Evolutionary conservation across 2,888 invertebrate genomes (phyloP).

Genomic region (Apamea monoglypha): DNA sequence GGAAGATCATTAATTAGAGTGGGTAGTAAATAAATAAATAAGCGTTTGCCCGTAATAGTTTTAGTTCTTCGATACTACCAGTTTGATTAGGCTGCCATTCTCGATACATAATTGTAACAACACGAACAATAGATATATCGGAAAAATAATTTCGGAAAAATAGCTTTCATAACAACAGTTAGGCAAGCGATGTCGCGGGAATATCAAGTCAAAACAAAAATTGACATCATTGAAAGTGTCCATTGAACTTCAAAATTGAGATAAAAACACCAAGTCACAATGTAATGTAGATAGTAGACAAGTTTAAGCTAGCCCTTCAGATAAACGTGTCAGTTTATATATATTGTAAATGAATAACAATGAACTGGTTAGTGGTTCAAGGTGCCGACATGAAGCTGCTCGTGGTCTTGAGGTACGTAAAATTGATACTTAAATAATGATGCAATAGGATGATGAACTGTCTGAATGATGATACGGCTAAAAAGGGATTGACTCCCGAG

Average conservation of each 20-base stretch:
- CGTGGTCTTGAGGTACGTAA: slow-evolving; percentile 37
- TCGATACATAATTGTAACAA: background rate
- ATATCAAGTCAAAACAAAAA: background rate
- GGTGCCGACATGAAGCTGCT: slow-evolving; percentile 38
- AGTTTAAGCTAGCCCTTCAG: slow-evolving; percentile 21
- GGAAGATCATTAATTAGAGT: too few species aligned
- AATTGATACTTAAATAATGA: background rate
- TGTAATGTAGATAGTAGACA: background rate
- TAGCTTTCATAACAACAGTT: too few species aligned
- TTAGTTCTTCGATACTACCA: too few species aligned
- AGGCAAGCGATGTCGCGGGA: background rate
- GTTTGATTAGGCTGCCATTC: too few species aligned
- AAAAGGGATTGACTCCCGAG: too few species aligned
- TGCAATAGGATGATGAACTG: background rate
- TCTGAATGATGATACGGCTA: too few species aligned
- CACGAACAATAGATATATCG: background rate
- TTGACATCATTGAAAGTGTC: background rate
- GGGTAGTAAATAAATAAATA: too few species aligned
- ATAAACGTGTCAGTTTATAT: slow-evolving; percentile 22
- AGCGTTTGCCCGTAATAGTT: too few species aligned
- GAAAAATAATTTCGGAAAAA: too few species aligned
- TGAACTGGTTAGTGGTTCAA: slow-evolving; percentile 2
- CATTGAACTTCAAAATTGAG: slow-evolving; percentile 16
- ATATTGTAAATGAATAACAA: slow-evolving; percentile 4
- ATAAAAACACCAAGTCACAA: slow-evolving; percentile 12